phyloP scores from a whole-genome alignment of 2,113 vertebrate species.

The Isurus oxyrinchus region DNA sequence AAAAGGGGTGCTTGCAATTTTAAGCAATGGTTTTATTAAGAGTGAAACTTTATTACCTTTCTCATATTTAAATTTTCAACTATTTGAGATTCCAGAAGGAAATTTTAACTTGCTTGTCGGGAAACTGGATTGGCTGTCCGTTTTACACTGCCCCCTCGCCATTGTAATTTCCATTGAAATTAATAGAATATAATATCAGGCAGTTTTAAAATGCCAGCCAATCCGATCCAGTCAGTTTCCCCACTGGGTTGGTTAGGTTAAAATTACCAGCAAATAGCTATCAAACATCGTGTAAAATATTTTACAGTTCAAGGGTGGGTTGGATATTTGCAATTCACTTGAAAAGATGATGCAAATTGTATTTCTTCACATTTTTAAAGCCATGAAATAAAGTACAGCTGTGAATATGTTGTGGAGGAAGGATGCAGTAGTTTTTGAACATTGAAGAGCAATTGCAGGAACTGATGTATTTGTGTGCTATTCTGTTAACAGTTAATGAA shows the following conservation, averaged over 20 bases:
- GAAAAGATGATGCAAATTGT: background rate
- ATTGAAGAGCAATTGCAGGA: background rate
- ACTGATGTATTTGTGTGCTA: conserved; percentile 3
- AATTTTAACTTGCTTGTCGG: background rate
- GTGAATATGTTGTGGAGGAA: background rate
- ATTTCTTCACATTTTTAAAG: background rate
- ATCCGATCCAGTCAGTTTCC: background rate
- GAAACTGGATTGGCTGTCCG: background rate
- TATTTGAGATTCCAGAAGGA: background rate
- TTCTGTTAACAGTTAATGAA: conserved; percentile 75
- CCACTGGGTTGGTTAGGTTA: background rate
- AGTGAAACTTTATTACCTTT: background rate
- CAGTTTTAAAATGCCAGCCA: background rate
- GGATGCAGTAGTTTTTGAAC: background rate
- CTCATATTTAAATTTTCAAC: background rate
- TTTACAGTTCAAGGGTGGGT: background rate
- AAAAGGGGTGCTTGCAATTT: background rate
- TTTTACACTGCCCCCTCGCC: background rate
- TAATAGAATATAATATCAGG: background rate
- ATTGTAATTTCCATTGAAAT: background rate
- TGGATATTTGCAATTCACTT: background rate
- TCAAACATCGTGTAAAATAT: background rate
- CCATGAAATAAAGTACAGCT: background rate
- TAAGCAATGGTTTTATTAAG: background rate
- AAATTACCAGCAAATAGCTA: background rate